Percentiles rank a stretch among this genome's conserved stretches.
Conservation (phyloP, 2,797 vertebrate species). For the Thunnus albacares region DNA sequence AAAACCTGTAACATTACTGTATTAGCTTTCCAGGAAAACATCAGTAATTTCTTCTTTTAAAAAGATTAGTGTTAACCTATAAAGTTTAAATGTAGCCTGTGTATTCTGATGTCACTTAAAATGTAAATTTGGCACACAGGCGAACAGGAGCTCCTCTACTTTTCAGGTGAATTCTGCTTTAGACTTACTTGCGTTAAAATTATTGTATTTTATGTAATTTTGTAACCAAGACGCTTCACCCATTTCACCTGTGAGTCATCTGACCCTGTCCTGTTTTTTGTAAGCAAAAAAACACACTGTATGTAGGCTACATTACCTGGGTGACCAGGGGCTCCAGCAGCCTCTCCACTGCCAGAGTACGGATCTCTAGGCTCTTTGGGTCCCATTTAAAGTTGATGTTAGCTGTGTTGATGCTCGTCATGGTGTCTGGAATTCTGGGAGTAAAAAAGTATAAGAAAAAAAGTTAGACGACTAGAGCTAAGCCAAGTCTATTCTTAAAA, state of each 20-base stretch:
- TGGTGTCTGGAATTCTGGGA: slow-evolving; percentile 76
- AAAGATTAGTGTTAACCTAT: background rate
- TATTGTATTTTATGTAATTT: background rate
- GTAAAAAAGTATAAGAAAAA: slow-evolving; percentile 1
- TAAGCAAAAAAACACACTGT: background rate
- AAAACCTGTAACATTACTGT: background rate
- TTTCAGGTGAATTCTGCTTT: background rate
- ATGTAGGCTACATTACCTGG: slow-evolving; percentile 91
- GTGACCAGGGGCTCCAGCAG: slow-evolving; percentile 96
- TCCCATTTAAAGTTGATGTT: slow-evolving; percentile 99
- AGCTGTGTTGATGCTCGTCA: slow-evolving; percentile 93
- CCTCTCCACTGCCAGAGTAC: slow-evolving; percentile 96
- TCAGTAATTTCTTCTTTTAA: background rate
- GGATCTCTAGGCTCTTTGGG: slow-evolving; percentile 97
- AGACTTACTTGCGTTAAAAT: background rate
- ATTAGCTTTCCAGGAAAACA: background rate
- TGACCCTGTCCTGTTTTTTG: no score
- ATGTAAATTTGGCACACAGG: no score
- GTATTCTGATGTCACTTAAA: no score
- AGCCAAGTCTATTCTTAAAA: background rate
- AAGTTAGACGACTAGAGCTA: background rate
- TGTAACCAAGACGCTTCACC: no score
- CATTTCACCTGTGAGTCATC: no score
- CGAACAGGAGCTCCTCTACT: background rate
- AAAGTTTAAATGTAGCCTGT: background rate